phyloP scores from a whole-genome alignment of 2,888 invertebrate species.

The Chesias legatella region DNA sequence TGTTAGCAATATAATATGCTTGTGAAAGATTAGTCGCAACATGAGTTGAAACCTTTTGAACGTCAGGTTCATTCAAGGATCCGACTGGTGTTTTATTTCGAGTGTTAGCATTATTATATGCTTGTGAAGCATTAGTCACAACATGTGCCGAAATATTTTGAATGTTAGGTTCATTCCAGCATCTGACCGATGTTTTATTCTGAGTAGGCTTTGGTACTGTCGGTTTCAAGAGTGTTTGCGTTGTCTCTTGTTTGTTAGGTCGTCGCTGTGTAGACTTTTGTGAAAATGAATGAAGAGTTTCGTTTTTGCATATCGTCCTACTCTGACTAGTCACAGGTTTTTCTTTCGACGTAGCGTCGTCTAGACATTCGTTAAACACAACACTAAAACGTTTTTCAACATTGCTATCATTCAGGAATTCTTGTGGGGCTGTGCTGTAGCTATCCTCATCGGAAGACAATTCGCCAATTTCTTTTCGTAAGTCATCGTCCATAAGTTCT shows the following conservation, averaged over 20 bases:
- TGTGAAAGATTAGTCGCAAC: no score
- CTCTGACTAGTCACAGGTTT: neutral
- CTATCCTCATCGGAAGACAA: slow-evolving; percentile 61
- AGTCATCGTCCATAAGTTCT: slow-evolving; percentile 70
- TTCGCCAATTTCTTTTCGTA: slow-evolving; percentile 68
- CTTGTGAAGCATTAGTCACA: slow-evolving; percentile 2
- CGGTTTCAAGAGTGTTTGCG: neutral
- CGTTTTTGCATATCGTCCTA: slow-evolving; percentile 1
- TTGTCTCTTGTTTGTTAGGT: slow-evolving; percentile 3
- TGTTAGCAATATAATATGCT: no score
- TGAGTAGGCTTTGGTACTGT: slow-evolving; percentile 1
- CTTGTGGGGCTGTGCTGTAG: slow-evolving; percentile 30
- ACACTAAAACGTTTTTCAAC: slow-evolving; percentile 18
- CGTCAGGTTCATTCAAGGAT: no score
- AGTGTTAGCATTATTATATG: slow-evolving; percentile 7
- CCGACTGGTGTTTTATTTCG: no score
- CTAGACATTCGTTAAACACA: slow-evolving; percentile 12
- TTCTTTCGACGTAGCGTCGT: slow-evolving; percentile 1
- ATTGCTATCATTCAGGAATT: slow-evolving; percentile 25
- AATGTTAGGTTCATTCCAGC: slow-evolving; percentile 1
- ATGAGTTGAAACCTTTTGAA: no score
- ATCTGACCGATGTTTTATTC: neutral
- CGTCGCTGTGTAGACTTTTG: slow-evolving; percentile 3
- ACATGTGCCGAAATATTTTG: slow-evolving; percentile 6
- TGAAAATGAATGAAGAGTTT: slow-evolving; percentile 1